These are phyloP conservation scores for Empidonax traillii DNA, from an alignment of 2,113 vertebrate genomes.

Conservation along the genomic window DNA sequence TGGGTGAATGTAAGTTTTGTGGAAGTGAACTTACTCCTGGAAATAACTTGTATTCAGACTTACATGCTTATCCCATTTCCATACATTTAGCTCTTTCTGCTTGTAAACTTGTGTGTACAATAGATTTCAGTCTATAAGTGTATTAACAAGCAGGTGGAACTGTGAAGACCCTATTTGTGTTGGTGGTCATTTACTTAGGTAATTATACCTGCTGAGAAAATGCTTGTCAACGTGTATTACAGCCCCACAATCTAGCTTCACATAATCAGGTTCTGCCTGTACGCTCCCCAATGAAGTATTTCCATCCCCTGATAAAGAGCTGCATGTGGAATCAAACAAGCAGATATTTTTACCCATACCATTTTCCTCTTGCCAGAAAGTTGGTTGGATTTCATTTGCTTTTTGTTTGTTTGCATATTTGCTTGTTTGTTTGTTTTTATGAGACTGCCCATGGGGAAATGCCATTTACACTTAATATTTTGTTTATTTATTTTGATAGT, in stretches of 20 bases:
- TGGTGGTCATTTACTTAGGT: slow-evolving; percentile 14
- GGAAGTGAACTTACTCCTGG: neutral
- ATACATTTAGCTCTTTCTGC: neutral
- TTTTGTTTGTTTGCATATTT: neutral
- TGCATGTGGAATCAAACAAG: slow-evolving; percentile 5
- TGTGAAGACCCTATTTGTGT: neutral
- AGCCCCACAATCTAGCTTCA: neutral
- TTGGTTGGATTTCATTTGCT: neutral
- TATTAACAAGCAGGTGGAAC: neutral
- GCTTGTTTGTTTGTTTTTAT: neutral
- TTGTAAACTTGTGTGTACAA: neutral
- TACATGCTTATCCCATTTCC: neutral
- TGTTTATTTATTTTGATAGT: neutral
- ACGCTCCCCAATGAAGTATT: slow-evolving; percentile 1
- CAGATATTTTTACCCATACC: slow-evolving; percentile 10
- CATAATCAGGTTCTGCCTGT: neutral
- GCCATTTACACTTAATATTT: neutral
- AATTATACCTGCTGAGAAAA: slow-evolving; percentile 7
- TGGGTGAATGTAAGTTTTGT: neutral
- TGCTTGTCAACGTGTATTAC: neutral
- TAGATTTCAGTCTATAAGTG: neutral
- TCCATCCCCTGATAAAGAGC: slow-evolving; percentile 19
- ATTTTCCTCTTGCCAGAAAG: slow-evolving; percentile 26
- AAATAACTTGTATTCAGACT: neutral
- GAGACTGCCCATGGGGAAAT: neutral